A percentile compares a stretch with the other conserved stretches of the same genome.
Conservation (phyloP, 2,113 vertebrate genomes). For the Mormyrus lacerda region DNA sequence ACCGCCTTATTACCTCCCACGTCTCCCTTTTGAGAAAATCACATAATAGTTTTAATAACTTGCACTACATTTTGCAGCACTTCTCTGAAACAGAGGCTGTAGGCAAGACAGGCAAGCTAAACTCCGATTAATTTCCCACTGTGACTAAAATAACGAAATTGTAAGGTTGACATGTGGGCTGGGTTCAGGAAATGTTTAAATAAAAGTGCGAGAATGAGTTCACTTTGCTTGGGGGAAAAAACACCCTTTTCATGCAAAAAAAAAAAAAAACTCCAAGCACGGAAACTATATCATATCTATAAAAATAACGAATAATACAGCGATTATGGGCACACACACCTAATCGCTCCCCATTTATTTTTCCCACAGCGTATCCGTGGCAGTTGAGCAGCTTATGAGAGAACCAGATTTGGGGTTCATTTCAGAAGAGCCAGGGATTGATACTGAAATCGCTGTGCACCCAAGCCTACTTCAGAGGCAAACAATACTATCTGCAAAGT, state of each 20-base stretch:
- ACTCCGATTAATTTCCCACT: conserved; percentile 17
- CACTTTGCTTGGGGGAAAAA: neutral
- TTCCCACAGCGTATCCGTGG: neutral
- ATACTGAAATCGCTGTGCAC: neutral
- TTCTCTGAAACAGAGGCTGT: conserved; percentile 26
- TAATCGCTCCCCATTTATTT: neutral
- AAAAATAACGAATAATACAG: neutral
- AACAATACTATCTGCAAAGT: neutral
- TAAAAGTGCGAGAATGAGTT: neutral
- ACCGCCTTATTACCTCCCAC: conserved; percentile 44
- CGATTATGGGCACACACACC: neutral
- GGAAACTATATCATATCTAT: neutral
- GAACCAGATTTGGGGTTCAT: neutral
- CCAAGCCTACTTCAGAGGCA: conserved; percentile 31
- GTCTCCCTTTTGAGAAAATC: conserved; percentile 26
- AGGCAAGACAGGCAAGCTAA: conserved; percentile 22
- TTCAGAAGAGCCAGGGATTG: neutral
- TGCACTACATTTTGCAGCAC: conserved; percentile 36
- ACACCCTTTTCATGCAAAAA: neutral
- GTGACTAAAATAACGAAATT: conserved; percentile 34
- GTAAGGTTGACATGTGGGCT: neutral
- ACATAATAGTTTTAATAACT: conserved; percentile 17
- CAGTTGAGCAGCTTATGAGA: neutral
- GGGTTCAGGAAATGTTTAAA: conserved; percentile 23
- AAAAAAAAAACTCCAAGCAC: neutral